phyloP scores from a whole-genome alignment of 2,888 invertebrate genomes.

The Dasysyrphus albostriatus region DNA sequence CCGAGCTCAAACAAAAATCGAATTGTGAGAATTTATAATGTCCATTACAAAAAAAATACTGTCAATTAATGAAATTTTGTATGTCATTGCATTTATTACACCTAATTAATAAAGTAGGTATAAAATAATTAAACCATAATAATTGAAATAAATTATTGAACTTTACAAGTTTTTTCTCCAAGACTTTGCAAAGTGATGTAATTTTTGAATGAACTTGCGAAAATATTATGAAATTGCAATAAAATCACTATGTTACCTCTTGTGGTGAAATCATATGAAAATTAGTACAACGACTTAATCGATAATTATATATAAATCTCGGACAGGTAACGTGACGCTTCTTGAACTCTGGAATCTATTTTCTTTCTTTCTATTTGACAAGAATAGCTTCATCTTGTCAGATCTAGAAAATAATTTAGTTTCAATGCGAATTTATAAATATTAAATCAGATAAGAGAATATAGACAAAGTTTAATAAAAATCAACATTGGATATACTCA shows the following conservation, averaged over 20 bases:
- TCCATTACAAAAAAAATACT: background rate
- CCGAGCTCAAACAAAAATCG: too few relatives aligned
- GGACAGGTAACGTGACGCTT: constrained; percentile 8
- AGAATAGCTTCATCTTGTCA: background rate
- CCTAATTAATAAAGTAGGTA: background rate
- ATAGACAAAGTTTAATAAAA: background rate
- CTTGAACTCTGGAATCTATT: background rate
- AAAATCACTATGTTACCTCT: background rate
- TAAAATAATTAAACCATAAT: background rate
- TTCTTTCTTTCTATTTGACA: constrained; percentile 1
- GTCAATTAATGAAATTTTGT: background rate
- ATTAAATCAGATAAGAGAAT: background rate
- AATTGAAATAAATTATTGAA: background rate
- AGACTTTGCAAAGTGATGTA: constrained; percentile 13
- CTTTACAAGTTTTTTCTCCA: background rate
- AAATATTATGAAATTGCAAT: constrained; percentile 29
- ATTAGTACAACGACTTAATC: constrained; percentile 4
- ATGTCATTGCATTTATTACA: background rate
- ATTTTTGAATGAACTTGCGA: constrained; percentile 19
- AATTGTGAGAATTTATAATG: too few relatives aligned
- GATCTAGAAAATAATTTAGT: background rate
- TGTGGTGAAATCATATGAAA: constrained; percentile 23
- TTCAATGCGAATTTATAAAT: background rate
- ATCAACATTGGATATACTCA: too few relatives aligned
- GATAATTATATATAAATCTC: constrained; percentile 6